These are phyloP conservation scores for Paradoxurus hermaphroditus DNA, from an alignment of 2,113 vertebrate species.

Conservation along the genomic window DNA sequence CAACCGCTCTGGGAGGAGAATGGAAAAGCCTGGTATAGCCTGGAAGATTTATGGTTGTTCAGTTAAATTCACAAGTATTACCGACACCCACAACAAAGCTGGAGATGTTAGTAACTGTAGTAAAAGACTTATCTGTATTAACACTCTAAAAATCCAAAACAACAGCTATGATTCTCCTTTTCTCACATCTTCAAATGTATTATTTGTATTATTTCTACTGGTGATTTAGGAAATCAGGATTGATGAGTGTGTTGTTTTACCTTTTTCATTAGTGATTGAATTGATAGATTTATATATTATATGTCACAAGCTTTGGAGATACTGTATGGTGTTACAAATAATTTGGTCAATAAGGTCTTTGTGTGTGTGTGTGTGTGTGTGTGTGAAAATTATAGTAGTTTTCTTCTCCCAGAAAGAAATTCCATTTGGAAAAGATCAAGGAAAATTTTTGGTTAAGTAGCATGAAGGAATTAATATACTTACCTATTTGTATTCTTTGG, in stretches of 20 bases:
- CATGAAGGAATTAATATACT: conserved; percentile 1
- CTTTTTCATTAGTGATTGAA: background rate
- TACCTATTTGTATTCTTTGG: background rate
- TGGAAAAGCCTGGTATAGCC: background rate
- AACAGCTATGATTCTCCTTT: background rate
- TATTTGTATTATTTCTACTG: background rate
- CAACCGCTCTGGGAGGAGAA: background rate
- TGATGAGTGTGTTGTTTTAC: background rate
- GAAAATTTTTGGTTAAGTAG: conserved; percentile 19
- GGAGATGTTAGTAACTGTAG: background rate
- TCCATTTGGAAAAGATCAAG: conserved; percentile 3
- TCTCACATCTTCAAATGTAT: background rate
- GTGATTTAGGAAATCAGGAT: background rate
- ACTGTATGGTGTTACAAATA: background rate
- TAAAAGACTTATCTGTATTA: conserved; percentile 2
- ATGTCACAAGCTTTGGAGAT: background rate
- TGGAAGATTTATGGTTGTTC: background rate
- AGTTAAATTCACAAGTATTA: background rate
- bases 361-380: background rate
- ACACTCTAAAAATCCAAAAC: background rate
- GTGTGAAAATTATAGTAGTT: conserved; percentile 37
- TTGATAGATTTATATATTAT: conserved; percentile 6
- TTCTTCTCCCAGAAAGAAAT: background rate
- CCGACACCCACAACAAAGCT: background rate
- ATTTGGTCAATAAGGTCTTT: background rate